phyloP scores from a whole-genome alignment of 2,888 invertebrate species.

The Gandaritis pyraliata region DNA sequence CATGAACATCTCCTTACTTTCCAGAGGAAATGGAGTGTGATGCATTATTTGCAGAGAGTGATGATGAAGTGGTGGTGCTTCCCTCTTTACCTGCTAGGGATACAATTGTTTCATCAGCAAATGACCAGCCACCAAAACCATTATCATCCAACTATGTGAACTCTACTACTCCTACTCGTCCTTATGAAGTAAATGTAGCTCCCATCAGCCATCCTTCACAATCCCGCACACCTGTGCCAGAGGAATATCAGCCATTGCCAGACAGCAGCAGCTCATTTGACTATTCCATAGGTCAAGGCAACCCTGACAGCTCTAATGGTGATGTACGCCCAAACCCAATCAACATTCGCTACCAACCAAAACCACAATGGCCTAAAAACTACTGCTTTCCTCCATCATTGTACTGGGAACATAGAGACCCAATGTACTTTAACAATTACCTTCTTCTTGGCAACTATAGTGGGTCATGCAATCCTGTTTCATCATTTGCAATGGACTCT shows the following conservation, averaged over 20 bases:
- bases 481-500: slow-evolving; percentile 52
- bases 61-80: slow-evolving; percentile 83
- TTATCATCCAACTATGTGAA: slow-evolving; percentile 70
- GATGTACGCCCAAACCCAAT: slow-evolving; percentile 47
- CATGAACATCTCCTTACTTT: no score
- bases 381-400: slow-evolving; percentile 60
- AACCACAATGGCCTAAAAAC: slow-evolving; percentile 60
- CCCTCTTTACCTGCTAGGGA: slow-evolving; percentile 55
- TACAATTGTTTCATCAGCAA: slow-evolving; percentile 47
- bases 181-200: slow-evolving; percentile 63
- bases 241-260: slow-evolving; percentile 78
- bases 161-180: slow-evolving; percentile 66
- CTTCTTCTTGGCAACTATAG: slow-evolving; percentile 63
- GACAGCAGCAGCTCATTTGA: slow-evolving; percentile 75
- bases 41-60: slow-evolving; percentile 86
- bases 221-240: slow-evolving; percentile 75
- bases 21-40: slow-evolving; percentile 87
- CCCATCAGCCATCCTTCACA: slow-evolving; percentile 62
- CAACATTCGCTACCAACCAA: slow-evolving; percentile 76
- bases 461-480: slow-evolving; percentile 57
- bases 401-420: slow-evolving; percentile 32
- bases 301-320: slow-evolving; percentile 55
- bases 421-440: slow-evolving; percentile 61
- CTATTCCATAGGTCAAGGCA: slow-evolving; percentile 56
- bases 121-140: slow-evolving; percentile 56